These are phyloP conservation scores for Catharus bicknelli DNA, from an alignment of 2,113 vertebrate species.

Conservation along the genomic window DNA sequence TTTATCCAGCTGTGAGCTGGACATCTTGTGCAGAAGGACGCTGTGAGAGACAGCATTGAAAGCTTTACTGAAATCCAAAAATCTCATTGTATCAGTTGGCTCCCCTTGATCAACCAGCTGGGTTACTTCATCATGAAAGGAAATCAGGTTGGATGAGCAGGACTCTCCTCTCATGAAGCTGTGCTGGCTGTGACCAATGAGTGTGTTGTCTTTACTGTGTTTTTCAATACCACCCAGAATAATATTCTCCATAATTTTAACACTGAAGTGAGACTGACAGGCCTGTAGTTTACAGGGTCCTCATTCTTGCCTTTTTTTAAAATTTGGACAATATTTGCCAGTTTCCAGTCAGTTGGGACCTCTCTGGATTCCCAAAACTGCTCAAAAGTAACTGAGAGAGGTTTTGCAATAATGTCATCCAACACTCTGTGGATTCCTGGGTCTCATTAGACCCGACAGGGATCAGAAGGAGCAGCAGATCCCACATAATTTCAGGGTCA, in stretches of 20 bases:
- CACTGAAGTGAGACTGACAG: background rate
- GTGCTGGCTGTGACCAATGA: background rate
- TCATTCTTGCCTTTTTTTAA: background rate
- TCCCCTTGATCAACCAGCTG: no score
- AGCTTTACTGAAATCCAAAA: no score
- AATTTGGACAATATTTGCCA: background rate
- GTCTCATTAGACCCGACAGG: background rate
- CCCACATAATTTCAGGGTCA: background rate
- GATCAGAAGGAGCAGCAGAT: background rate
- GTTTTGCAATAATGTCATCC: background rate
- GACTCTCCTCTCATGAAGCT: background rate
- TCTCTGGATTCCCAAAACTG: background rate
- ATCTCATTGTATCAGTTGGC: no score
- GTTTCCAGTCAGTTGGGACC: background rate
- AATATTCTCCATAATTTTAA: background rate
- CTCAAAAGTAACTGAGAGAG: background rate
- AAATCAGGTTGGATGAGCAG: no score
- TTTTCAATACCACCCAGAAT: background rate
- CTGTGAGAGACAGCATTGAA: no score
- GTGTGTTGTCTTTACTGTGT: background rate
- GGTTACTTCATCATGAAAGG: no score
- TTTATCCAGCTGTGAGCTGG: no score
- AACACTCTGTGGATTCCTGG: background rate
- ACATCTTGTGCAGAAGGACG: no score
- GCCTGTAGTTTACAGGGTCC: no score